A percentile compares a stretch with the other conserved stretches of the same genome.
These are phyloP conservation scores for Chiloscyllium plagiosum DNA, from an alignment of 2,113 vertebrate species.

Conservation along the genomic window DNA sequence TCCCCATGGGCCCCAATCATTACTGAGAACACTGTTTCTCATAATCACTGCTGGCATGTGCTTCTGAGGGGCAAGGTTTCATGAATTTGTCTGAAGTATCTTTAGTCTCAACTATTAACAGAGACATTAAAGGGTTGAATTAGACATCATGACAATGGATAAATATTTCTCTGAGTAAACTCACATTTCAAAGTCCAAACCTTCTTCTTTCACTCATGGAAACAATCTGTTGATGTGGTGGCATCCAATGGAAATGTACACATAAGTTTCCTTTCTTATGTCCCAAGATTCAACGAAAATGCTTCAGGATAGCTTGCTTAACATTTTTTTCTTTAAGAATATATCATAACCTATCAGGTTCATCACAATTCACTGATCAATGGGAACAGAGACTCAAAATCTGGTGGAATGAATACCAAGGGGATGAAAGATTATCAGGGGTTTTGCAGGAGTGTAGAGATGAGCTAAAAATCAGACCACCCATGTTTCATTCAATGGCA, in stretches of 20 bases:
- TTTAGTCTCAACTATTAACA: background rate
- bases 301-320: background rate
- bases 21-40: background rate
- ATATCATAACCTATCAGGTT: background rate
- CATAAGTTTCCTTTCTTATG: background rate
- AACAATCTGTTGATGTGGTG: background rate
- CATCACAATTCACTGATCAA: background rate
- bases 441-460: no score
- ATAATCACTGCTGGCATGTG: background rate
- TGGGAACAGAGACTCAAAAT: no score
- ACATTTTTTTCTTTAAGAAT: background rate
- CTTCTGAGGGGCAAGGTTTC: background rate
- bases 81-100: no score
- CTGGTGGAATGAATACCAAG: background rate
- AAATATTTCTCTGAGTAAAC: background rate
- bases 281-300: background rate
- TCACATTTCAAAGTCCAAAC: background rate
- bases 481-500: no score
- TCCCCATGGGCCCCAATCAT: background rate
- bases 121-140: background rate
- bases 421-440: no score
- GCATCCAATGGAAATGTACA: background rate
- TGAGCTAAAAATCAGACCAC: no score
- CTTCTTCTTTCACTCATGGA: background rate
- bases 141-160: background rate